Conservation (phyloP, 2,113 vertebrate species). For the Oostethus manadensis region DNA sequence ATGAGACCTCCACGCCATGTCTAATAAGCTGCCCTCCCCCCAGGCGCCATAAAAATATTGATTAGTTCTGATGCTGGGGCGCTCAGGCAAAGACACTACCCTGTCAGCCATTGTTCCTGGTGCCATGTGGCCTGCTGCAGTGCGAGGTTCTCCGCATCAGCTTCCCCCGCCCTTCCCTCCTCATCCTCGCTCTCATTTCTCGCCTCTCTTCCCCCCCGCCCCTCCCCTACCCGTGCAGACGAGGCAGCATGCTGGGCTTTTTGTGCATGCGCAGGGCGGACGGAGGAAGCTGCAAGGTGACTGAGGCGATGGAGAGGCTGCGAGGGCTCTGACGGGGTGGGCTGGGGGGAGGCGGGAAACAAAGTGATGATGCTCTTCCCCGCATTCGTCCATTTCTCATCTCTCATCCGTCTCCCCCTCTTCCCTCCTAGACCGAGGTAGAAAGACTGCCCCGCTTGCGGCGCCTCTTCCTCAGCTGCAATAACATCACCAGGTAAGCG, state of each 20-base stretch:
- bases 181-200: slow-evolving; percentile 35
- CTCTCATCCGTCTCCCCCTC: slow-evolving; percentile 55
- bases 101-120: slow-evolving; percentile 47
- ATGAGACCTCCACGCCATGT: not conserved
- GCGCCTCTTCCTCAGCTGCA: slow-evolving; percentile 94
- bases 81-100: not conserved
- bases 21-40: slow-evolving; percentile 32
- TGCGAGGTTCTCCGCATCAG: slow-evolving; percentile 71
- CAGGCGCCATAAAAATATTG: slow-evolving; percentile 27
- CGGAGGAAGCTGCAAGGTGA: slow-evolving; percentile 76
- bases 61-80: slow-evolving; percentile 22
- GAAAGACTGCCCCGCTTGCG: slow-evolving; percentile 89
- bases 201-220: slow-evolving; percentile 41
- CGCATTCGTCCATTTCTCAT: slow-evolving; percentile 48
- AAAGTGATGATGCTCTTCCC: slow-evolving; percentile 53
- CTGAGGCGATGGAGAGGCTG: slow-evolving; percentile 65
- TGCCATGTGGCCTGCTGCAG: slow-evolving; percentile 68
- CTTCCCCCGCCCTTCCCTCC: slow-evolving; percentile 52
- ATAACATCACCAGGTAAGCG: slow-evolving; percentile 94
- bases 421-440: slow-evolving; percentile 86
- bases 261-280: slow-evolving; percentile 66
- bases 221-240: slow-evolving; percentile 63
- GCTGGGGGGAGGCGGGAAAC: not conserved
- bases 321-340: slow-evolving; percentile 48
- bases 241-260: slow-evolving; percentile 48